Base-by-base conservation (phyloP, 2,888 invertebrate genomes). In the Netelia virgata region DNA sequence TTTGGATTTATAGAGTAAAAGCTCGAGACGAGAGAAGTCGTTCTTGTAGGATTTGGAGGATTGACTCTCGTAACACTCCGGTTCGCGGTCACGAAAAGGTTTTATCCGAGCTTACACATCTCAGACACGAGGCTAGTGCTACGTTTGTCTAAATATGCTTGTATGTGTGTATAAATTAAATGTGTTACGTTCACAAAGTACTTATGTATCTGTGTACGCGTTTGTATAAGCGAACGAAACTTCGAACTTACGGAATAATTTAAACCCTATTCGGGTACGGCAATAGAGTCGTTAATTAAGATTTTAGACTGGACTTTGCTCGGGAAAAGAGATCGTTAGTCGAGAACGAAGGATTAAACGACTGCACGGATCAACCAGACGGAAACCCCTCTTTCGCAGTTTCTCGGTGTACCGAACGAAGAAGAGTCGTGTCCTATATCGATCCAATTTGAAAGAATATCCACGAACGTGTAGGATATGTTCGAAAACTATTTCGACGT, bases 241-340 rank as follows among this genome's bases (percentile, higher is more conserved):
- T 63, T 63, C 55, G 43, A 75, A 53, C 66, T 55, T n/a, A 2
- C 16, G 18, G 36, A 66, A 80, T 80, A 80, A 80, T 73, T 57
- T 72, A 50, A 55, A 43, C 57, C 8, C 18, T 59, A 63, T 57
- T 59, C n/a, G 69, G 28, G 59, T 5, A 74, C 63, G 43, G 55
- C 66, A 66, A 69, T 64, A 43, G 75, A 75, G 28, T 75, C 66
- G 69, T 81, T 81, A 75, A 63, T 81, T 69, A 70, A 74, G 75
- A 75, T 75, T 74, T 74, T 53, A 61, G 63, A 69, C 41, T 10
- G 61, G n/a, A 36, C 28, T 2, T 28, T 28, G 3, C 5, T 28
- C n/a, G n/a, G 68, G 68, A 18, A 53, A 16, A n/a, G 8, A 28
- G 14, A 11, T 47, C 14, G 47, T 61, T 61, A 61, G 18, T 11